Evolutionary conservation across 2,113 vertebrate species (phyloP).

Genomic region (Urocynchramus pylzowi): DNA sequence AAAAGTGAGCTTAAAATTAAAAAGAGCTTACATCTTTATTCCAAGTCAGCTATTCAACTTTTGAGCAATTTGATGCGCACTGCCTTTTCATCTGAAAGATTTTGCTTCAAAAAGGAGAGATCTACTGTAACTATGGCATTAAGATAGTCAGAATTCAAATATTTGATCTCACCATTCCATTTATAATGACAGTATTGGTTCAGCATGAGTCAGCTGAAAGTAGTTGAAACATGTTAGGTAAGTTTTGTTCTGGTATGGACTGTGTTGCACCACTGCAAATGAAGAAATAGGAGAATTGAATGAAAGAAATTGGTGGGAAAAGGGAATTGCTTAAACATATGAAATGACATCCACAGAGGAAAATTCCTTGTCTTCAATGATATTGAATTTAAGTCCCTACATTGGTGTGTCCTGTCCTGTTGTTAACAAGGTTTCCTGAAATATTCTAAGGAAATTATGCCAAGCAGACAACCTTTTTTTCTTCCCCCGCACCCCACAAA

Average conservation of each 20-base stretch:
- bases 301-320: neutral
- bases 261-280: neutral
- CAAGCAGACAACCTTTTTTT: neutral
- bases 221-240: neutral
- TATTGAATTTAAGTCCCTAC: neutral
- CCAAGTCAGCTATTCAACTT: neutral
- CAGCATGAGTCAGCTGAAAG: neutral
- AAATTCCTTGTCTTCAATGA: neutral
- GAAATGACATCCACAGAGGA: neutral
- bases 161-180: neutral
- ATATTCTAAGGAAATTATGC: neutral
- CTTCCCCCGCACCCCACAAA: accelerated
- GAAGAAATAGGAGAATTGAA: neutral
- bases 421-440: neutral
- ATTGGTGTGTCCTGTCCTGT: neutral
- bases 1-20: neutral
- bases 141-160: neutral
- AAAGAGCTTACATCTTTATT: neutral
- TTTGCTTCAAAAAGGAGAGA: neutral
- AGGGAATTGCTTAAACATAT: neutral
- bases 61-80: neutral
- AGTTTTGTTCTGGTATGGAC: neutral
- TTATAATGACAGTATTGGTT: neutral
- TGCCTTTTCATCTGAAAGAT: neutral
- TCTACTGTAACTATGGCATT: neutral